Evolutionary conservation across 2,888 invertebrate genomes (phyloP).

Genomic region (Ochropleura leucogaster): DNA sequence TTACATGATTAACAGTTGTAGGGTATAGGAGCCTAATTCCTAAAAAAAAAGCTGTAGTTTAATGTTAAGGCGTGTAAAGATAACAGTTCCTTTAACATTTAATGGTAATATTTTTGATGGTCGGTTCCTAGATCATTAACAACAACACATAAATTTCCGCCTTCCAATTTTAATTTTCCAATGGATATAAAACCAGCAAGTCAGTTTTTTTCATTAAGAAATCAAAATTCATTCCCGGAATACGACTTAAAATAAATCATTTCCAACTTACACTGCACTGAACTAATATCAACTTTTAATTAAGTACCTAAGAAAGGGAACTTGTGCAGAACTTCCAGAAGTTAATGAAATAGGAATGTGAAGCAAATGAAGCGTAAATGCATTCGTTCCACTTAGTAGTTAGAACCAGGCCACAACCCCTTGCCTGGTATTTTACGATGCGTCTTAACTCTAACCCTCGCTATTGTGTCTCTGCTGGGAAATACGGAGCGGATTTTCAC

Average conservation of each 20-base stretch:
- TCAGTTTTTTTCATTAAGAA: background rate
- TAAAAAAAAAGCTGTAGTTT: background rate
- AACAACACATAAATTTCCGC: background rate
- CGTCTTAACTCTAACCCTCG: slow-evolving; percentile 14
- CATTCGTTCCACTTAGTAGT: slow-evolving; percentile 47
- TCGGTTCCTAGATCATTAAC: no score
- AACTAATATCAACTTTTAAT: slow-evolving; percentile 41
- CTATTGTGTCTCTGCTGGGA: slow-evolving; percentile 32
- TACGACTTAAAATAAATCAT: slow-evolving; percentile 10
- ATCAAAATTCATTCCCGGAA: background rate
- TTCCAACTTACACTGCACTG: slow-evolving; percentile 1
- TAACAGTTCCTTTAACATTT: background rate
- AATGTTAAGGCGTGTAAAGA: background rate
- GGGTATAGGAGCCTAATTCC: no score
- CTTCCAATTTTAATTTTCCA: background rate
- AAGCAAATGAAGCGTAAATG: slow-evolving; percentile 51
- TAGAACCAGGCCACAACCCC: slow-evolving; percentile 35
- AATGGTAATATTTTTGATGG: background rate
- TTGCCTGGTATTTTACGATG: slow-evolving; percentile 31
- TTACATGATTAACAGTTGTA: no score
- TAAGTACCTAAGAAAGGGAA: slow-evolving; percentile 11
- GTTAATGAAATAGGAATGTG: slow-evolving; percentile 37
- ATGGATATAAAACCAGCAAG: background rate
- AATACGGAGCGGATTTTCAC: slow-evolving; percentile 1
- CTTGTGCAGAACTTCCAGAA: slow-evolving; percentile 30